Base-by-base conservation (phyloP, 2,888 invertebrate genomes). In the Ectemnius lituratus region DNA sequence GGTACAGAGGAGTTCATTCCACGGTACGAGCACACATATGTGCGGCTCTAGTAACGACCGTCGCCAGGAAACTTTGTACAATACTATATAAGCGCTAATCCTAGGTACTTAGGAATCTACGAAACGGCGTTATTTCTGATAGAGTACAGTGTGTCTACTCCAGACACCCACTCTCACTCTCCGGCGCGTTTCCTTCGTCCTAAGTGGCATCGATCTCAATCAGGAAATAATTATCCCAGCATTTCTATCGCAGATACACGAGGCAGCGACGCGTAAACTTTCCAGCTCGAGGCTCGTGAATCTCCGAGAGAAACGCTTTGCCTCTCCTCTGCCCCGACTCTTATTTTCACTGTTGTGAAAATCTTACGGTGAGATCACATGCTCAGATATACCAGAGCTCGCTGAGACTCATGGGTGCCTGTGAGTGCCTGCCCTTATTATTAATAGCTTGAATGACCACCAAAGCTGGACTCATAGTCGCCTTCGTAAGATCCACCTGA, bases 381-480 rank as follows among this genome's bases (percentile, higher is more conserved):
- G 37, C 37, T 11, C 37, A 37, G 37, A 37, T 37, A 37, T 37
- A 37, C 37, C 8, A 2, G 37, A 37, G 37, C 37, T 6, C 52
- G 16, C n/a, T 52, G 11, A 0, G 4, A 52, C 13, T 11, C 1
- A 8, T 37, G 52, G 52, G 52, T 52, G 52, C 16, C 52, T 52
- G 52, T 16, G 52, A 16, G 52, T 52, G 16, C 52, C 52, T 52
- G 52, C 52, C 16, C 62, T 52, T 13, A 27, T 52, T n/a, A 63
- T 14, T 37, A 16, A 52, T 52, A 52, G 14, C 52, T 16, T 4
- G 52, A 52, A 52, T 52, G 52, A 16, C 52, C 52, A 0, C 85
- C 85, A 27, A 63, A 84, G 60, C 85, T 80, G 13, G 78, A 81
- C 28, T 77, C 84, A 52, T 81, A 80, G 14, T 72, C 81, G 2